Conservation (phyloP, 2,113 vertebrate genomes). For the Rhabdomys dilectus region DNA sequence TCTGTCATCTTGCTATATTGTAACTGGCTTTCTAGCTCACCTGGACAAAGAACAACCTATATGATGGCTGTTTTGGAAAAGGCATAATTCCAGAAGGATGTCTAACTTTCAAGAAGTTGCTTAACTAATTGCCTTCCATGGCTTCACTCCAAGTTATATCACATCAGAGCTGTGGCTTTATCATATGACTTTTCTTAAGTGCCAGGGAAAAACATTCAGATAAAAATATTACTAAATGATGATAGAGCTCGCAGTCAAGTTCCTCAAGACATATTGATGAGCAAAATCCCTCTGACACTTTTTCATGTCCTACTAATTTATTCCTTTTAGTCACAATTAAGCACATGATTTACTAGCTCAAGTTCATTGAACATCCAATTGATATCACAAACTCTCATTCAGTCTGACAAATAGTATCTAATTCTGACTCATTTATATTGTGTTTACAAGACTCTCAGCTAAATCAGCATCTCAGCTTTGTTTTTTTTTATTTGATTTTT, state of each 20-base stretch:
- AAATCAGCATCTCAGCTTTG: neutral
- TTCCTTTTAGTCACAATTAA: constrained; percentile 62
- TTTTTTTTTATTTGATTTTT: neutral
- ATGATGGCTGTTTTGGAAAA: neutral
- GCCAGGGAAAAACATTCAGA: neutral
- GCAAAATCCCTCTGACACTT: constrained; percentile 44
- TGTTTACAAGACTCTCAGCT: neutral
- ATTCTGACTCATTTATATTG: constrained; percentile 35
- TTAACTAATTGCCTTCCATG: neutral
- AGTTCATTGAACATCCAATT: constrained; percentile 49
- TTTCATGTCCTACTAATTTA: constrained; percentile 58
- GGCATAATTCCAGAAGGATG: neutral
- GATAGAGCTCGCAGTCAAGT: constrained; percentile 19
- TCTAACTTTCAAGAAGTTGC: neutral
- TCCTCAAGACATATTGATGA: neutral
- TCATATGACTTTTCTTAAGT: neutral
- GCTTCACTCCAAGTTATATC: neutral
- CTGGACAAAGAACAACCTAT: neutral
- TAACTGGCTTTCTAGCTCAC: neutral
- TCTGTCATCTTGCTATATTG: neutral
- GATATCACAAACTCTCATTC: constrained; percentile 50
- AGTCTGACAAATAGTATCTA: neutral
- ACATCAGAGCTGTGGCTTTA: neutral
- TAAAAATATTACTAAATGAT: neutral
- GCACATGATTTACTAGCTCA: constrained; percentile 35